phyloP scores from a whole-genome alignment of 2,797 vertebrate genomes.

The Peromyscus aztecus region DNA sequence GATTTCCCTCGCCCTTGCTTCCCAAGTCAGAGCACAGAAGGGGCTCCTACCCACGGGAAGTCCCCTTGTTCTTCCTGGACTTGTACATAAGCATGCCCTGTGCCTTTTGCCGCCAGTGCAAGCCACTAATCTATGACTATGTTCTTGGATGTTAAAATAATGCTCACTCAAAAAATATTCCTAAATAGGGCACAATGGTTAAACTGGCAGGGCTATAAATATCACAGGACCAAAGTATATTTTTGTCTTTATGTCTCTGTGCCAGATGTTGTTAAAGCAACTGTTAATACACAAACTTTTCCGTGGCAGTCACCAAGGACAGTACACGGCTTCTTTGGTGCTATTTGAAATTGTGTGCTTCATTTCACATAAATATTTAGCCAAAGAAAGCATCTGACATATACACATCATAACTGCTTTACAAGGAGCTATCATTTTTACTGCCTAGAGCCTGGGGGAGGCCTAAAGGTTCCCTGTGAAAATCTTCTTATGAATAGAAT shows the following conservation, averaged over 20 bases:
- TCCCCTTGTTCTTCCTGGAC: accelerated
- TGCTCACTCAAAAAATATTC: conserved; percentile 80
- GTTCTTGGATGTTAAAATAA: conserved; percentile 50
- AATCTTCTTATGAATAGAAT: conserved; percentile 30
- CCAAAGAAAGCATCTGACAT: conserved; percentile 47
- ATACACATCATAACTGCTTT: not conserved
- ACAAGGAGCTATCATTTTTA: conserved; percentile 24
- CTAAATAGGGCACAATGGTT: conserved; percentile 85
- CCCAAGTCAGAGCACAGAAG: too few relatives aligned
- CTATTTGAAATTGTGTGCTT: conserved; percentile 54
- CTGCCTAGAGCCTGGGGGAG: not conserved
- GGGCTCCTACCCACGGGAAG: accelerated
- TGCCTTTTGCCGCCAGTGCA: not conserved
- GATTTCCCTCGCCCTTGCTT: not conserved
- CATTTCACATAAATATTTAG: conserved; percentile 60
- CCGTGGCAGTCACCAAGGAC: conserved; percentile 65
- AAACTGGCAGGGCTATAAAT: conserved; percentile 70
- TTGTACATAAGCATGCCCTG: not conserved
- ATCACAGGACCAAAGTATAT: conserved; percentile 66
- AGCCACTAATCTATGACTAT: conserved; percentile 47
- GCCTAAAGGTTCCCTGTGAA: not conserved
- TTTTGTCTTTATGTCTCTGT: conserved; percentile 77
- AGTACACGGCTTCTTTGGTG: not conserved
- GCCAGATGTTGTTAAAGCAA: conserved; percentile 75
- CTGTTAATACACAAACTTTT: conserved; percentile 22